A percentile compares a stretch with the other conserved stretches of the same genome.
Conservation (phyloP, 1,140 invertebrate species). For the Ladona fulva region DNA sequence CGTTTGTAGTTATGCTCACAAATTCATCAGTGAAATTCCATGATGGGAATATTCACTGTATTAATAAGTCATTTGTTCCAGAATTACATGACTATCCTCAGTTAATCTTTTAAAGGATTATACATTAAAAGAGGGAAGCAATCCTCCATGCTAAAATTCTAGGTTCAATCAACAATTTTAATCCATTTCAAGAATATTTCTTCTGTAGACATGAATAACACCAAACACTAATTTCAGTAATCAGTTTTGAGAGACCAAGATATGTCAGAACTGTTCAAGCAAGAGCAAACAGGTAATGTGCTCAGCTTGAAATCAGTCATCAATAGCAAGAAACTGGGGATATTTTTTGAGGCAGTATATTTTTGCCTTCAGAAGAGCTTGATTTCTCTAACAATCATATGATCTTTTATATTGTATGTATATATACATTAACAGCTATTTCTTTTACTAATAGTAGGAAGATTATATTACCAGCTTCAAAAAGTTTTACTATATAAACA, state of each 20-base stretch:
- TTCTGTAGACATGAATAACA: neutral
- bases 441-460: neutral
- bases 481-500: neutral
- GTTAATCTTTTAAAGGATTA: no score
- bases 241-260: neutral
- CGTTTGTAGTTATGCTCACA: no score
- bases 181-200: no score
- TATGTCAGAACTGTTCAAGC: neutral
- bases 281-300: constrained; percentile 5
- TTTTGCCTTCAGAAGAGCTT: no score
- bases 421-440: neutral
- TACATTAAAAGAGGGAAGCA: no score
- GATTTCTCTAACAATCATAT: neutral
- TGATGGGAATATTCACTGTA: no score
- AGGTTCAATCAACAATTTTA: no score
- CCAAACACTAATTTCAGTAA: neutral
- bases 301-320: neutral
- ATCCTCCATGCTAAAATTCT: no score
- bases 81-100: no score
- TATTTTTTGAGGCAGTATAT: no score
- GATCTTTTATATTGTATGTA: neutral
- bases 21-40: no score
- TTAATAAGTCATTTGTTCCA: no score
- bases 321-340: neutral
- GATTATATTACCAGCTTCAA: neutral